These are phyloP conservation scores for Plecotus auritus DNA, from an alignment of 2,113 vertebrate genomes.

Conservation along the genomic window DNA sequence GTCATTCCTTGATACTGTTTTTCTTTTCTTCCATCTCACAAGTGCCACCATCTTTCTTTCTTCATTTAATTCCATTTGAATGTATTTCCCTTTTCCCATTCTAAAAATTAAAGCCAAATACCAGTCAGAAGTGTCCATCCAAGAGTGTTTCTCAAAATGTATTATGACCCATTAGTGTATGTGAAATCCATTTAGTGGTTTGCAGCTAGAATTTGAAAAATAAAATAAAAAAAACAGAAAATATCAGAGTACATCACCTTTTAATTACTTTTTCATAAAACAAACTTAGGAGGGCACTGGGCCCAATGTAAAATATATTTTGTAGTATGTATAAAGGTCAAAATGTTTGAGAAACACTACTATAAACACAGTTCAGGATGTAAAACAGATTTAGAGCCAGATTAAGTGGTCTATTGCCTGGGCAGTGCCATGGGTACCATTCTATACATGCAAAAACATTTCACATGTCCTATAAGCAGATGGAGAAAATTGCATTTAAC, in stretches of 20 bases:
- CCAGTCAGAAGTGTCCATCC: neutral
- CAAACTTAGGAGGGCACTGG: neutral
- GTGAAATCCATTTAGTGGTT: neutral
- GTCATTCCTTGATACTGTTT: neutral
- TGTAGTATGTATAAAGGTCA: neutral
- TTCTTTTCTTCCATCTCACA: neutral
- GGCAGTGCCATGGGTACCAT: neutral
- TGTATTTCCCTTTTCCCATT: neutral
- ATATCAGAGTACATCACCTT: neutral
- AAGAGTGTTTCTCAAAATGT: neutral
- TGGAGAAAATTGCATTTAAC: neutral
- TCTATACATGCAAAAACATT: neutral
- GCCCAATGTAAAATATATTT: neutral
- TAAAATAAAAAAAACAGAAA: neutral
- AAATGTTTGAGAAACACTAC: neutral
- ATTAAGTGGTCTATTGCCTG: neutral
- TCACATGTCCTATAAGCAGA: neutral
- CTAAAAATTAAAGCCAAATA: slow-evolving; percentile 2
- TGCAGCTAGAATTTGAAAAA: neutral
- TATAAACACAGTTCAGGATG: neutral
- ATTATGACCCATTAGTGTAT: neutral
- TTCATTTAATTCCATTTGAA: neutral
- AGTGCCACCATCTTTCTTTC: neutral
- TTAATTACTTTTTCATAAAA: slow-evolving; percentile 22
- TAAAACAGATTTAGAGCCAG: neutral